Evolutionary conservation across 2,113 vertebrate species (phyloP), one percentile per base, ranked within the genome.

Genomic region (Syngnathus floridae): DNA sequence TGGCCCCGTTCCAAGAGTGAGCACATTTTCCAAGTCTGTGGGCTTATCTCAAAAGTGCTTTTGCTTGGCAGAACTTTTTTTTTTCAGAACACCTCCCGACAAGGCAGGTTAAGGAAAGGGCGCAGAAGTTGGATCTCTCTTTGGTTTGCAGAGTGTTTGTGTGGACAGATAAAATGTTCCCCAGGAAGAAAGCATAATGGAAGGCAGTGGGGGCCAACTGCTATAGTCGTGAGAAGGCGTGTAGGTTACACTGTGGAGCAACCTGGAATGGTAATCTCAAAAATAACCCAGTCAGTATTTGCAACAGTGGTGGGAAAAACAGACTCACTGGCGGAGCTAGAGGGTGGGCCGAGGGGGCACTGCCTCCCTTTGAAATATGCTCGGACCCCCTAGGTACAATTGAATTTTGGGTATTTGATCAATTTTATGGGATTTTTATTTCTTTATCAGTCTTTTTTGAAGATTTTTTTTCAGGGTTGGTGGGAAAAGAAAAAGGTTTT

Each of bases 151-250:
- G 51, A 36, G 68, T 19, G 35, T 64, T 57, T 40, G 43, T 71
- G 73, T 60, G 65, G 36, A 61, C 59, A 71, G 67, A 73, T 69
- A 62, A 81, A 73, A 64, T 62, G 75, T 67, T 75, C 40, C 9
- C 66, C 56, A 22, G 36, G 48, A n/a, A 40, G 35, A 68, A 52
- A 62, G 62, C 71, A 69, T 69, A 82, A 74, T 74, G 51, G 67
- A 57, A 57, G 49, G 66, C 22, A 10, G 68, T 58, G 62, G 4
- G 43, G 48, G 58, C 65, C 60, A 62, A 72, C 48, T 59, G 49
- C 36, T 54, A 16, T 16, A 35, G 54, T 56, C 54, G 31, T 56
- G 54, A 56, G 54, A 56, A 56, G 14, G 2, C 31, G 26, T 14
- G 13, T 16, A 56, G 26, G 14, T 31, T 31, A 31, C 26, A 31